Percentiles rank a stretch among this genome's conserved stretches.
These are phyloP conservation scores for Automeris io DNA, from an alignment of 2,888 invertebrate genomes.

Conservation along the genomic window DNA sequence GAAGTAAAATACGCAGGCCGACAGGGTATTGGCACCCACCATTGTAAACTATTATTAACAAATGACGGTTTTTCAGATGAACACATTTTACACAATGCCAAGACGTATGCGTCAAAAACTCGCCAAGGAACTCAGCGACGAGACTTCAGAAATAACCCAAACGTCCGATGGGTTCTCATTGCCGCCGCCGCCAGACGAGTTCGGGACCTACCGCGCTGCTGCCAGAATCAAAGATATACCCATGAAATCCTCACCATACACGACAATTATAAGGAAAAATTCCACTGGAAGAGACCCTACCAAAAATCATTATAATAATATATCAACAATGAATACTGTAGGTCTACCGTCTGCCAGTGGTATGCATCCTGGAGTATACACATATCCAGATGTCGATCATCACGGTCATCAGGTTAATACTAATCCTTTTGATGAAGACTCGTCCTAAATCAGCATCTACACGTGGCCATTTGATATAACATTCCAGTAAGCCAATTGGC, in stretches of 20 bases:
- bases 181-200: constrained; percentile 69
- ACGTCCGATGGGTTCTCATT: constrained; percentile 64
- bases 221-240: constrained; percentile 58
- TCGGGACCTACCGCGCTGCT: constrained; percentile 57
- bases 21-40: too few relatives aligned
- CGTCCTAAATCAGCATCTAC: too few relatives aligned
- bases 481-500: too few relatives aligned
- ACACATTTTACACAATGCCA: constrained; percentile 70
- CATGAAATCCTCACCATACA: constrained; percentile 49
- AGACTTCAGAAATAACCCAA: constrained; percentile 60
- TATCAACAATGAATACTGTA: constrained; percentile 59
- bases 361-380: constrained; percentile 45
- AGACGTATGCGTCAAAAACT: constrained; percentile 58
- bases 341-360: constrained; percentile 58
- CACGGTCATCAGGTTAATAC: constrained; percentile 51
- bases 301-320: constrained; percentile 42
- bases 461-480: too few relatives aligned
- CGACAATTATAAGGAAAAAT: constrained; percentile 48
- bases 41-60: too few relatives aligned
- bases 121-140: constrained; percentile 57
- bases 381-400: constrained; percentile 56
- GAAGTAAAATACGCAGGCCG: too few relatives aligned
- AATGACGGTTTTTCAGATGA: constrained; percentile 52
- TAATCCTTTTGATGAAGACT: constrained; percentile 63
- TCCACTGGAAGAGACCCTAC: constrained; percentile 38